Evolutionary conservation across 2,113 vertebrate genomes (phyloP).

Genomic region (Vanacampus margaritifer): DNA sequence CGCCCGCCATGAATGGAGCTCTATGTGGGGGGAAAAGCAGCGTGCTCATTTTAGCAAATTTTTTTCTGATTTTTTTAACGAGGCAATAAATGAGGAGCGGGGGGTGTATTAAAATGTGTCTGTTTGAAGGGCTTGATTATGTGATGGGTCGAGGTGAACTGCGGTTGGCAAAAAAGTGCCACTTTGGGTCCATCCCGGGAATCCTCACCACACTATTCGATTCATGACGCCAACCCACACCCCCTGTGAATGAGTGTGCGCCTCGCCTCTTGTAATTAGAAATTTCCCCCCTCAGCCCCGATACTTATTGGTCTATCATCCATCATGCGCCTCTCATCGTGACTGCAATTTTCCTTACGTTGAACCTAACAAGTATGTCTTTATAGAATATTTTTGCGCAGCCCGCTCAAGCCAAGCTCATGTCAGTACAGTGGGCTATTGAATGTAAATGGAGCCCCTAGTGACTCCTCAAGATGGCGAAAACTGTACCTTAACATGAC

Average conservation of each 20-base stretch:
- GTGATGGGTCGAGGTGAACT: conserved; percentile 44
- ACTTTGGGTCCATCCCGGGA: conserved; percentile 55
- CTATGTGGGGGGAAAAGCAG: conserved; percentile 84
- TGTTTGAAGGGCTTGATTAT: conserved; percentile 63
- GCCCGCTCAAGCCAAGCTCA: conserved; percentile 19
- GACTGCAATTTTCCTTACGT: conserved; percentile 24
- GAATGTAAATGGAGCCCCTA: conserved; percentile 32
- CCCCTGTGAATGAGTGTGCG: conserved; percentile 45
- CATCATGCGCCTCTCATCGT: conserved; percentile 52
- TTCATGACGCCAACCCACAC: conserved; percentile 54
- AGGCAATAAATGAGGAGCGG: conserved; percentile 68
- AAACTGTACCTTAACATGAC: conserved; percentile 17
- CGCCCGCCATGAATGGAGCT: conserved; percentile 90
- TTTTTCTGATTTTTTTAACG: conserved; percentile 60
- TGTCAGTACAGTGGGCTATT: conserved; percentile 42
- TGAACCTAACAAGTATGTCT: conserved; percentile 49
- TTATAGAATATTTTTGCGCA: conserved; percentile 38
- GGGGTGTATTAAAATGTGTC: conserved; percentile 56
- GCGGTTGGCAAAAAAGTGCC: conserved; percentile 64
- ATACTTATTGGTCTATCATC: conserved; percentile 61
- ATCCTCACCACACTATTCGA: conserved; percentile 61
- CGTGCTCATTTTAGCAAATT: conserved; percentile 79
- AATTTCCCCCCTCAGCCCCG: conserved; percentile 51
- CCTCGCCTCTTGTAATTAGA: conserved; percentile 62
- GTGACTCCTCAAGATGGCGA: not conserved